These are phyloP conservation scores for Drosophila pegasa DNA, from an alignment of 2,888 invertebrate species.

Conservation along the genomic window DNA sequence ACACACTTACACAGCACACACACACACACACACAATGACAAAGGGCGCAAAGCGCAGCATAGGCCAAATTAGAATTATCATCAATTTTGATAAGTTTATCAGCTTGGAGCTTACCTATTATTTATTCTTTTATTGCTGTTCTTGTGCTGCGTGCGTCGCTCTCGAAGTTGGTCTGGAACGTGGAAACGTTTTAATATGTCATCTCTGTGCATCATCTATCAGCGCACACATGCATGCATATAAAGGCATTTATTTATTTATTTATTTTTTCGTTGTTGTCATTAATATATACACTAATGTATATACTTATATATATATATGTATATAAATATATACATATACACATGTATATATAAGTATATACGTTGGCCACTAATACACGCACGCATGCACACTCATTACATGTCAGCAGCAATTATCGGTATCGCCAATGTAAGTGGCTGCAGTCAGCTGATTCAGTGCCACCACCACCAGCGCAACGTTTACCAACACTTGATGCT, in stretches of 20 bases:
- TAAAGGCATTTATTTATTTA: conserved; percentile 69
- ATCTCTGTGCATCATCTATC: conserved; percentile 66
- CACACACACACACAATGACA: conserved; percentile 1
- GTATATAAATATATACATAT: conserved; percentile 17
- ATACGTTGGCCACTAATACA: conserved; percentile 34
- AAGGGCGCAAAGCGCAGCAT: conserved; percentile 22
- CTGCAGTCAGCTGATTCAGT: conserved; percentile 33
- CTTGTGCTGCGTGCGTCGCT: conserved; percentile 17
- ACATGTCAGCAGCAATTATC: conserved; percentile 32
- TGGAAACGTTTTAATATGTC: conserved; percentile 48
- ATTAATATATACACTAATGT: conserved; percentile 31
- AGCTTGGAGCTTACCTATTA: conserved; percentile 58
- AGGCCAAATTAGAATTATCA: conserved; percentile 65
- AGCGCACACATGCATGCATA: conserved; percentile 42
- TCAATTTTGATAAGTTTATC: conserved; percentile 65
- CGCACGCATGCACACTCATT: conserved; percentile 34
- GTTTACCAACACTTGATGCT: conserved; percentile 30
- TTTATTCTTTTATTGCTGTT: conserved; percentile 34
- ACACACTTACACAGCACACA: background rate
- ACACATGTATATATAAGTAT: conserved; percentile 10
- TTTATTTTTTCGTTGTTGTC: conserved; percentile 63
- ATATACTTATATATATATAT: conserved; percentile 24
- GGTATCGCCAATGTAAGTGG: conserved; percentile 26
- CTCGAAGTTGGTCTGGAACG: conserved; percentile 21
- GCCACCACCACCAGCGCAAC: background rate